Evolutionary conservation across 2,797 vertebrate species (phyloP), one percentile per base, ranked within the genome.

Genomic region (Buphagus erythrorhynchus): DNA sequence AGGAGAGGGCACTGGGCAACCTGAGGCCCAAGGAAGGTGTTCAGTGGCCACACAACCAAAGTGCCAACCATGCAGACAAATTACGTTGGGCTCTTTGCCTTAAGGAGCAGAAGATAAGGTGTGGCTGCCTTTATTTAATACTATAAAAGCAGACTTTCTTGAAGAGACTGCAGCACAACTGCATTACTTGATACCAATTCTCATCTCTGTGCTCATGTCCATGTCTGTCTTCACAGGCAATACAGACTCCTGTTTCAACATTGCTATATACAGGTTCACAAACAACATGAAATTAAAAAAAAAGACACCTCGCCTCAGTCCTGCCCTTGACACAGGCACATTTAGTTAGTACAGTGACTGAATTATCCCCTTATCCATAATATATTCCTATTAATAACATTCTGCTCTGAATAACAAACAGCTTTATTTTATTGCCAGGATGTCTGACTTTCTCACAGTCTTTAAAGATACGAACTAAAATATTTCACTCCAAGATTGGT

Each of bases 401-500:
- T 91, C 46, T 86, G 3, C 43, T 86, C 62, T 66, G 77, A 75
- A n/a, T 85, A 88, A 55, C 57, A 92, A 95, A 66, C 24, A 69
- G 17, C 46, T 94, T 89, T 83, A 74, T 84, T 94, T 93, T 94
- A 93, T 78, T 95, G 33, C 73, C 19, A 59, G 69, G 33, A 84
- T 95, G 91, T 91, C 73, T 81, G 52, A 29, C 22, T 90, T 90
- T 86, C 48, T 88, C 55, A 85, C 4, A 66, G 73, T 55, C 46
- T 88, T 91, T 66, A 94, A 91, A 97, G 95, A 88, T 78, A 93
- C 16, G 51, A 83, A 91, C 22, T 42, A 54, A 93, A 95, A 73
- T 61, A 62, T 29, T 93, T 93, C 55, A 52, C 20, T 91, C 21
- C 51, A 88, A 28, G 66, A 91, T 36, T 49, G 54, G 62, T 78